Evolutionary conservation across 2,888 invertebrate species (phyloP).

Genomic region (Tholera decimalis): DNA sequence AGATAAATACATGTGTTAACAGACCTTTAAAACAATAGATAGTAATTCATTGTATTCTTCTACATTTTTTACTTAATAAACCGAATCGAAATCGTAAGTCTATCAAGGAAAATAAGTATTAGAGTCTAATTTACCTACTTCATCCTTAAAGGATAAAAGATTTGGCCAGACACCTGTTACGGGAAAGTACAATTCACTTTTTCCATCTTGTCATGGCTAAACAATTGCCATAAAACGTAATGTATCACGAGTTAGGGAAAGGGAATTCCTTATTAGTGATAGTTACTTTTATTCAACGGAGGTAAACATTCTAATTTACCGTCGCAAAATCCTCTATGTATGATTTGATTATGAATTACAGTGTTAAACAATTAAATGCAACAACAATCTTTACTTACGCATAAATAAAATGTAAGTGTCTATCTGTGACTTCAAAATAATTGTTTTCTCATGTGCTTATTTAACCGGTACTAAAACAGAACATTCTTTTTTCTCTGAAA

Average conservation of each 20-base stretch:
- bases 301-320: not conserved
- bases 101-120: no score
- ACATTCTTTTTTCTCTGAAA: no score
- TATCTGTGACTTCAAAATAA: no score
- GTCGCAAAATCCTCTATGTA: no score
- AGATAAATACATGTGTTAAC: conserved; percentile 19
- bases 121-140: no score
- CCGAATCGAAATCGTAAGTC: no score
- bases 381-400: no score
- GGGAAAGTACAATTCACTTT: not conserved
- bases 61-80: not conserved
- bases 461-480: no score
- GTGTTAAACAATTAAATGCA: no score
- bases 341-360: no score
- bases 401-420: no score
- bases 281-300: not conserved
- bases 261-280: not conserved
- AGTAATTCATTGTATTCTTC: conserved; percentile 3
- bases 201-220: not conserved
- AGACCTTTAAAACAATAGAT: conserved; percentile 17
- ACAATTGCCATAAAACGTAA: conserved; percentile 1
- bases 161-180: not conserved
- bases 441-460: no score
- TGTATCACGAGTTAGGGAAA: not conserved
- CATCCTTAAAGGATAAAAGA: not conserved